These are phyloP conservation scores for Parasteatoda tepidariorum DNA, from an alignment of 1,140 invertebrate species.

Conservation along the genomic window DNA sequence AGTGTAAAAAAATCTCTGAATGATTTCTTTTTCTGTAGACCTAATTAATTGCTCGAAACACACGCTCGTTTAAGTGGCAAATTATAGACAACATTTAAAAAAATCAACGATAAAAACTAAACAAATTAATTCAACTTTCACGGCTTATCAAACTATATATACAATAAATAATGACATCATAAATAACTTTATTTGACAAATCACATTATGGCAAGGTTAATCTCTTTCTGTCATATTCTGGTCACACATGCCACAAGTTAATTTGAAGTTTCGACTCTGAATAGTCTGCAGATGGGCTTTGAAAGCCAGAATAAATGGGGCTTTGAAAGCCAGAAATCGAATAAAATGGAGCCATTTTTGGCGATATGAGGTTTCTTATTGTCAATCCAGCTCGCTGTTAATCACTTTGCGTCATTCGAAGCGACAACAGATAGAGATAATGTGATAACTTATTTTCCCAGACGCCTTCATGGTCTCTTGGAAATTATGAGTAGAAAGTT, in stretches of 20 bases:
- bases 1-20: too few species aligned
- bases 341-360: not conserved
- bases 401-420: slow-evolving; percentile 34
- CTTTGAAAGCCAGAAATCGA: not conserved
- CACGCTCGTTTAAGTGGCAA: too few species aligned
- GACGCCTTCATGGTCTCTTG: too few species aligned
- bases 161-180: too few species aligned
- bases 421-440: not conserved
- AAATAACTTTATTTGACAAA: not conserved
- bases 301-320: not conserved
- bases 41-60: too few species aligned
- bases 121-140: too few species aligned
- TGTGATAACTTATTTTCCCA: slow-evolving; percentile 16
- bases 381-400: slow-evolving; percentile 38
- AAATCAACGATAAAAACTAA: too few species aligned
- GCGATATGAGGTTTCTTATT: slow-evolving; percentile 8
- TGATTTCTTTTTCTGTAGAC: too few species aligned
- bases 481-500: too few species aligned
- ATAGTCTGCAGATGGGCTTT: too few species aligned
- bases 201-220: not conserved
- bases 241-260: not conserved
- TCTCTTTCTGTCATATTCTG: not conserved
- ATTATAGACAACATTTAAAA: too few species aligned
- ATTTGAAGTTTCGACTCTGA: not conserved
- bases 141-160: too few species aligned